Conservation (phyloP, 2,888 invertebrate genomes). For the Drosophila setosimentum region DNA sequence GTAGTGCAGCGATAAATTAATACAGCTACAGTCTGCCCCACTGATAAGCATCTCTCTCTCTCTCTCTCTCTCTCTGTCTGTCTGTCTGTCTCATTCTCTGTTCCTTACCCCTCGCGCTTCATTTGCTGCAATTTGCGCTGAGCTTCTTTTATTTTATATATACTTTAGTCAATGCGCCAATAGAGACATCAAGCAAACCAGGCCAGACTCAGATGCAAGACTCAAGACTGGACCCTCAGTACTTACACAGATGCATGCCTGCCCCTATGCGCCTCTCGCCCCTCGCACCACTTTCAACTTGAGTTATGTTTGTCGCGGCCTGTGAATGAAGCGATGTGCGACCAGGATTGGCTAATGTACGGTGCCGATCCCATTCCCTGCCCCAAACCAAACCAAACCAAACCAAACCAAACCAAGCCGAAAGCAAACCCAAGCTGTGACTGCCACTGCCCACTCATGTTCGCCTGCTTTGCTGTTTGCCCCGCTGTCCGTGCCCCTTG, state of each 20-base stretch:
- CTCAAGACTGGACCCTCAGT: conserved; percentile 13
- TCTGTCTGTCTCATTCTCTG: background rate
- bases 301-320: conserved; percentile 74
- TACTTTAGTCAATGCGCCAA: conserved; percentile 66
- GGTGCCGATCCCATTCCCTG: conserved; percentile 13
- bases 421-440: conserved; percentile 48
- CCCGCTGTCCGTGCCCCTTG: background rate
- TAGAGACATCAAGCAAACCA: conserved; percentile 75
- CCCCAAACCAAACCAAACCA: background rate
- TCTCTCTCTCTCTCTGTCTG: background rate
- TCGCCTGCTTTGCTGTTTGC: conserved; percentile 35
- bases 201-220: conserved; percentile 34
- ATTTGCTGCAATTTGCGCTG: conserved; percentile 58
- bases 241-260: conserved; percentile 20
- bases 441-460: conserved; percentile 77
- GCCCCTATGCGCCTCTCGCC: background rate
- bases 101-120: conserved; percentile 7
- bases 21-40: conserved; percentile 35
- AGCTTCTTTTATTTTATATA: conserved; percentile 52
- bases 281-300: conserved; percentile 44
- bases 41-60: conserved; percentile 60
- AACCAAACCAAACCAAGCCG: conserved; percentile 7
- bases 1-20: conserved; percentile 84
- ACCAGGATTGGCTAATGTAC: conserved; percentile 77
- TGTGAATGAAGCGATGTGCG: conserved; percentile 79